Base-by-base conservation (phyloP, 1,140 invertebrate genomes). In the Pteromalus puparum region DNA sequence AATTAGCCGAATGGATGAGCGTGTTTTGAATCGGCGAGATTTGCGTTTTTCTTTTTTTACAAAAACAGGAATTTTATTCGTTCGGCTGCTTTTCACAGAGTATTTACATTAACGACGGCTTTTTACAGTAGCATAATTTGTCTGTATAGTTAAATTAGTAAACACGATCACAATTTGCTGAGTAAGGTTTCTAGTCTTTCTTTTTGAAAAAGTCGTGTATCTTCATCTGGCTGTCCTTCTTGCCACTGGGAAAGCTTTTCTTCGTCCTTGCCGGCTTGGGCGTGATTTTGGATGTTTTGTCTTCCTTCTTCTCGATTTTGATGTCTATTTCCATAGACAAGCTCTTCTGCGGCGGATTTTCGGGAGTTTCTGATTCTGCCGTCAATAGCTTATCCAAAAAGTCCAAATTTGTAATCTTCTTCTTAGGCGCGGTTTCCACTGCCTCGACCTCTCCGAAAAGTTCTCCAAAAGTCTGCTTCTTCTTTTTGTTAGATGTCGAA, bases 161-260 rank as follows among this genome's bases (percentile, higher is more conserved):
- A 42, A 42, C 38, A 7, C 38, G 38, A 42, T 42, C 38, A 82
- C 46, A n/a, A 24, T 73, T 67, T 6, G 80, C 77, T 65, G 70
- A 75, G 53, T 68, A 86, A 88, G 73, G 86, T 61, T 68, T 34
- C 30, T 34, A 34, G 30, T 84, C 38, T 68, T 87, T 83, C 61
- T 82, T 68, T 86, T 84, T 78, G 83, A 91, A 91, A 78, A 89
- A 91, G 7, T 91, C 90, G 0, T 87, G 84, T 24, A 91, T 91
- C 70, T 88, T 91, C 46, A 53, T 88, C 75, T 91, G 91, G 30
- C 73, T 79, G 24, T 38, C 53, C 80, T 88, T 90, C 28, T 85
- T 87, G 24, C 24, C 75, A 53, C 24, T 21, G 21, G 18, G 18
- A 0, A 61, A n/a, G 26, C 67, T 28, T 13, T 70, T 70, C 67